A percentile compares a stretch with the other conserved stretches of the same genome.
Evolutionary conservation across 2,888 invertebrate species (phyloP).

Genomic region (Cerastoderma edule): DNA sequence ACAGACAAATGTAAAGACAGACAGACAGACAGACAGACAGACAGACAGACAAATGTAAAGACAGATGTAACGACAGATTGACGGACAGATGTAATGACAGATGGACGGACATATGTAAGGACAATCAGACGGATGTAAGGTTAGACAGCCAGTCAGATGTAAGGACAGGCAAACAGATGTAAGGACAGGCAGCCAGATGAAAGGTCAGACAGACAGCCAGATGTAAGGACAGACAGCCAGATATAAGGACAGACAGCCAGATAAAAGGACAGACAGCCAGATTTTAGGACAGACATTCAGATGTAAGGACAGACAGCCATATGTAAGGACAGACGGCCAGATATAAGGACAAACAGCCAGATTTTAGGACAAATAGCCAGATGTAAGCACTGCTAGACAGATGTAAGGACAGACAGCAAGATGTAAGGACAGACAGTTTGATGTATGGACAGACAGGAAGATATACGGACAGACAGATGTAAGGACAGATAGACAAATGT

Average conservation of each 20-base stretch:
- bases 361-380: not conserved
- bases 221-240: not conserved
- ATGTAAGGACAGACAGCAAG: not conserved
- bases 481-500: no score
- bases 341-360: not conserved
- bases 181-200: no score
- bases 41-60: not conserved
- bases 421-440: no score
- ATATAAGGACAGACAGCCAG: no score
- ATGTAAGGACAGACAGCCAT: not conserved
- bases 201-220: slow-evolving; percentile 1
- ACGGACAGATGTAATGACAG: not conserved
- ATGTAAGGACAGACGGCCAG: not conserved
- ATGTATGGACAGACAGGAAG: no score
- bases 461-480: no score
- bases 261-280: no score
- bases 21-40: no score
- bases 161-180: no score
- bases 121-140: not conserved
- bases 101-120: not conserved
- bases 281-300: not conserved
- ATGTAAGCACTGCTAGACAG: not conserved
- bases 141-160: not conserved
- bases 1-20: no score
- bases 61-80: not conserved